Base-by-base conservation (phyloP, 1,140 invertebrate genomes). In the Octopus bimaculoides region DNA sequence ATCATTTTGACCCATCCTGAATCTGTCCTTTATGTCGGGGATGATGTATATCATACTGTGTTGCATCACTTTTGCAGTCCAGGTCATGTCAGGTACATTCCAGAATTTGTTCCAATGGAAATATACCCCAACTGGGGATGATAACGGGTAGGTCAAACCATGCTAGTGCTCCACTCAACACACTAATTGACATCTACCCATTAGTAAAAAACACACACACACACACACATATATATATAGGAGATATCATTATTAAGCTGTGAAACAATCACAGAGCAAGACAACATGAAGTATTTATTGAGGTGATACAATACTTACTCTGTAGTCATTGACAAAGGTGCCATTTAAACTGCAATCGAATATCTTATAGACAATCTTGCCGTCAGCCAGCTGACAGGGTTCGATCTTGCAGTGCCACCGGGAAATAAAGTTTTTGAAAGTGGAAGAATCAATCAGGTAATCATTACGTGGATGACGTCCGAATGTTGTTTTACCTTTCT, bases 311-410 rank as follows among this genome's bases (percentile, higher is more conserved):
- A 14, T 20, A 75, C 83, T 83, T 78, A 90, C 89, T 82, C 89
- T 82, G 55, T 84, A 83, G 83, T 90, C 89, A 82, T 90, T 90
- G 61, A 90, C 86, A 79, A 88, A 90, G n/a, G 89, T 90, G 20
- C 89, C 89, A 82, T 90, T 90, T 12, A 90, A 83, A 12, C 89
- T 89, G 73, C 86, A 84, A 76, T 90, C 88, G 75, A 81, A 81
- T 5, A 90, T 83, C 7, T 82, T 71, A 81, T 85, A 88, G 26
- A 83, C 81, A 52, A 82, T 73, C 73, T 82, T 77, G 20, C 85
- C 85, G 81, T 85, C 81, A 26, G 85, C 82, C 53, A 82, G 83
- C 74, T 81, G 79, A 52, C 82, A 81, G 10, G 80, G 82, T 53
- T 83, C 80, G 56, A 88, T 85, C 71, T 85, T 84, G n/a, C 84